Evolutionary conservation across 2,113 vertebrate species (phyloP), one percentile per base, ranked within the genome.

Genomic region (Amia ocellicauda): DNA sequence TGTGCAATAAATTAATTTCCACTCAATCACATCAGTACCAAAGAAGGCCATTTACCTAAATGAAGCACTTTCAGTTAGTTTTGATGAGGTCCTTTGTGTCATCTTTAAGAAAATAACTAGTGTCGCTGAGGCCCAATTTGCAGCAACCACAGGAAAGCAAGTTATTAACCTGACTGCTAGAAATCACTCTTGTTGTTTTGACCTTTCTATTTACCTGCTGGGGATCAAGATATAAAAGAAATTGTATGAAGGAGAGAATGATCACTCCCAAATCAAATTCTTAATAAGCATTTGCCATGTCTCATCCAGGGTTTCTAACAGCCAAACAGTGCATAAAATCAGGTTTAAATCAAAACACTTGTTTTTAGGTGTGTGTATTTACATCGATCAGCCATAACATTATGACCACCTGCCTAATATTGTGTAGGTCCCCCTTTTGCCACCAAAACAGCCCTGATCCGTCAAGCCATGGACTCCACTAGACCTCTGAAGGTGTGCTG

Each of bases 91-190:
- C 70, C 62, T 69, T 65, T 40, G 69, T 20, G 66, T 74, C 75
- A 81, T 86, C 82, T 23, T 65, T 64, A 55, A 42, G 63, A 54
- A 74, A 79, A 84, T 78, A 82, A 75, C 74, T 80, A 80, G 73
- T 80, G 76, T 83, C 84, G 84, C 77, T 83, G 70, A 71, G 81
- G 75, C 75, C 73, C 80, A 86, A 81, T 85, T 83, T 83, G 75
- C 69, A 56, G 61, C 31, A 22, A 79, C 78, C 75, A 71, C 61
- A 65, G 74, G 78, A 84, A 80, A 74, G 74, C 63, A 66, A 80
- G 79, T 82, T 82, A 84, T 88, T 85, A 85, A 83, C 81, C 75
- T 60, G 29, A 31, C 71, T 62, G 75, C 52, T 66, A 68, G 58
- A 71, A 64, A 63, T 23, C 58, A 50, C 64, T 62, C 60, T 65